These are phyloP conservation scores for Shargacucullia verbasci DNA, from an alignment of 2,888 invertebrate genomes.

Conservation along the genomic window DNA sequence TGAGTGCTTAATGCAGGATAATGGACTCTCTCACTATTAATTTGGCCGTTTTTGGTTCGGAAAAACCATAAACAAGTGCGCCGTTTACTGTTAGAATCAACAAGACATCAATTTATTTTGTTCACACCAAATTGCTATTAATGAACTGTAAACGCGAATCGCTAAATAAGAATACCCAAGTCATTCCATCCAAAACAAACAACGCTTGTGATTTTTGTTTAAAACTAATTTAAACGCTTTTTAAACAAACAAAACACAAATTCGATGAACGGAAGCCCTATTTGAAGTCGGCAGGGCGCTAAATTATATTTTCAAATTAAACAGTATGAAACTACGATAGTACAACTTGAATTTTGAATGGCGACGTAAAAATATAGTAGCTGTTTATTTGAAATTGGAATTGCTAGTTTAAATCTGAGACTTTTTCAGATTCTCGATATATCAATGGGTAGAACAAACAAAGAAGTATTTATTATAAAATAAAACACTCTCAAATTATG, in stretches of 20 bases:
- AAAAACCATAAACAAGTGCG: slow-evolving; percentile 71
- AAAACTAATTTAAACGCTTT: slow-evolving; percentile 40
- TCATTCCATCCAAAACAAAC: slow-evolving; percentile 26
- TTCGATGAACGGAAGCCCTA: neutral
- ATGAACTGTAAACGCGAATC: slow-evolving; percentile 30
- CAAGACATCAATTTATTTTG: slow-evolving; percentile 36
- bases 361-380: slow-evolving; percentile 1
- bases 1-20: slow-evolving; percentile 85
- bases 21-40: slow-evolving; percentile 84
- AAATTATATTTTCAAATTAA: too few species aligned
- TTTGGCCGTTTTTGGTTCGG: slow-evolving; percentile 77
- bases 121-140: slow-evolving; percentile 28
- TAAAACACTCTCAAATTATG: slow-evolving; percentile 43
- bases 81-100: slow-evolving; percentile 52
- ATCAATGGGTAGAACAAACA: slow-evolving; percentile 2
- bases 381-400: too few species aligned
- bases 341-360: too few species aligned
- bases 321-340: too few species aligned
- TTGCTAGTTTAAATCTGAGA: neutral
- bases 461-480: slow-evolving; percentile 45
- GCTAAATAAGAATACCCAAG: slow-evolving; percentile 28
- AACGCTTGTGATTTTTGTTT: slow-evolving; percentile 41
- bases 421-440: neutral
- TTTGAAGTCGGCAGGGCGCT: neutral
- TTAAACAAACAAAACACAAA: slow-evolving; percentile 23